These are phyloP conservation scores for Cottoperca gobio DNA, from an alignment of 2,797 vertebrate species.

Conservation along the genomic window DNA sequence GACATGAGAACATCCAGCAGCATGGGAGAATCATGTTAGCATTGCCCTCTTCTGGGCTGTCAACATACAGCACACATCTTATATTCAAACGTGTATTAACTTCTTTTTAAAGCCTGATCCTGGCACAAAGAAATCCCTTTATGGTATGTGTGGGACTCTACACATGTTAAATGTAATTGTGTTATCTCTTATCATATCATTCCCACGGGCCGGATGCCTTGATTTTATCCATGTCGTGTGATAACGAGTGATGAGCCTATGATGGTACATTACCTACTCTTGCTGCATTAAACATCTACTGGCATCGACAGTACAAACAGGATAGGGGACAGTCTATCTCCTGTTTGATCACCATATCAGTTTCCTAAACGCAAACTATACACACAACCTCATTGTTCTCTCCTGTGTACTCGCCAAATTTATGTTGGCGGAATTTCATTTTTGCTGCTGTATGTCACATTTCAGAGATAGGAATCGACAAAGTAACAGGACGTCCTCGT, in stretches of 20 bases:
- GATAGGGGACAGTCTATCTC: slow-evolving; percentile 61
- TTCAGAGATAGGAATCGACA: slow-evolving; percentile 50
- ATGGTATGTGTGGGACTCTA: not conserved
- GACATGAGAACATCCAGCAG: not conserved
- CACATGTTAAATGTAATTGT: not conserved
- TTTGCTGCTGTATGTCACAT: slow-evolving; percentile 35
- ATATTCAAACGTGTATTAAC: not conserved
- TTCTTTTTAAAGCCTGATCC: not conserved
- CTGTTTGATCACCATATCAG: slow-evolving; percentile 29
- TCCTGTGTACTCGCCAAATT: not conserved
- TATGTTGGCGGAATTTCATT: not conserved
- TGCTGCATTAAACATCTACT: slow-evolving; percentile 18
- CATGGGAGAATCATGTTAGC: slow-evolving; percentile 29
- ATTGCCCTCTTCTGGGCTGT: slow-evolving; percentile 67
- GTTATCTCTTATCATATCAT: slow-evolving; percentile 33
- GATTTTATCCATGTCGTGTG: slow-evolving; percentile 33
- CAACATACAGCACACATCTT: slow-evolving; percentile 32
- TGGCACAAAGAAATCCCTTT: not conserved
- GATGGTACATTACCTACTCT: slow-evolving; percentile 28
- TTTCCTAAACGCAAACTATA: slow-evolving; percentile 11
- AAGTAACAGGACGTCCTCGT: slow-evolving; percentile 31
- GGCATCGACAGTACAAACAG: slow-evolving; percentile 27
- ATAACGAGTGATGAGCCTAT: slow-evolving; percentile 26
- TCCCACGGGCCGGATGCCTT: slow-evolving; percentile 6
- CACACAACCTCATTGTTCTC: slow-evolving; percentile 44